Evolutionary conservation across 2,113 vertebrate species (phyloP), one percentile per base, ranked within the genome.

Genomic region (Gopherus flavomarginatus): DNA sequence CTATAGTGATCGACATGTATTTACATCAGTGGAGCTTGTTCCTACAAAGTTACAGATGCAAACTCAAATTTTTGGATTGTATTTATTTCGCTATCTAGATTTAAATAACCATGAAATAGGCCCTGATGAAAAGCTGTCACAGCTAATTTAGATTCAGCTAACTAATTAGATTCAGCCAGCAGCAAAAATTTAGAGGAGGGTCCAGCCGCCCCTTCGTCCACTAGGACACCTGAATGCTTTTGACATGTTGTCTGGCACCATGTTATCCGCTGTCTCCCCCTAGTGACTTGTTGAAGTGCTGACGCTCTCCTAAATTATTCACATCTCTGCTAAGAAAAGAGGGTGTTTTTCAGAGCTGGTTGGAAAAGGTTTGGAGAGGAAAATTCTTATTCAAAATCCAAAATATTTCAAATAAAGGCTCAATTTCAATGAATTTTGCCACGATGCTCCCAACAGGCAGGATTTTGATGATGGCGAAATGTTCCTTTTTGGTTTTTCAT

Each of bases 361-460:
- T 78, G 19, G 65, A 22, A 62, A 11, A 3, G 56, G 59, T 35
- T 62, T 31, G 8, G 16, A 13, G 29, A 62, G 13, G 29, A 62
- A 72, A 72, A 72, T 11, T 9, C 65, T 11, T 5, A 38, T 19
- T 38, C 17, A 6, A 72, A 72, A 69, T 69, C 62, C 62, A 35
- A 62, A 62, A 17, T n/a, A 16, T 65, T 62, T 12, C 26, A 12
- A 29, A 29, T 14, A 6, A 69, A 69, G 65, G n/a, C 65, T 69
- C 65, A 9, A 9, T 72, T 72, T 72, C 35, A 38, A 22, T 10
- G n/a, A 10, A 11, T 38, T 38, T 22, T 72, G n/a, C n/a, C 65
- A 72, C 1, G n/a, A 38, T 5, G 4, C 65, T 5, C 17, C n/a
- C n/a, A 4, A n/a, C n/a, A 5, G n/a, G 65, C n/a, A 38, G 19